A percentile compares a stretch with the other conserved stretches of the same genome.
Conservation (phyloP, 2,113 vertebrate species). For the Takifugu bimaculatus region DNA sequence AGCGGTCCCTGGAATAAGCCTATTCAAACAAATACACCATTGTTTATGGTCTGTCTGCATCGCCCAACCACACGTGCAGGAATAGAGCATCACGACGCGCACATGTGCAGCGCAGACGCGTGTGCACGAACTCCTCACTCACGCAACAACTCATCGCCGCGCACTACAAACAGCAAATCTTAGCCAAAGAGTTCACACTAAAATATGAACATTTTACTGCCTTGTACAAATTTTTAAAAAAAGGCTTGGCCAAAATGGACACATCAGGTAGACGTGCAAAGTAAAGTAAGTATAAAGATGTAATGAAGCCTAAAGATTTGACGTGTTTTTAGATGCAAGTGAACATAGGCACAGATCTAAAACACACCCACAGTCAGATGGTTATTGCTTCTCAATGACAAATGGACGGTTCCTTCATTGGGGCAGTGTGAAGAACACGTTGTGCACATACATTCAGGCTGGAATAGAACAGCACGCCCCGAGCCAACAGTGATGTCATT, state of each 20-base stretch:
- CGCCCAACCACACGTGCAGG: slow-evolving; percentile 20
- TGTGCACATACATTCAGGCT: slow-evolving; percentile 13
- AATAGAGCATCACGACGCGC: slow-evolving; percentile 1
- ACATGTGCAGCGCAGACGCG: slow-evolving; percentile 19
- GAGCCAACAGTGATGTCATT: slow-evolving; percentile 61
- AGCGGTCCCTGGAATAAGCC: not conserved
- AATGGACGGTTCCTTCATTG: slow-evolving; percentile 24
- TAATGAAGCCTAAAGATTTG: too few species aligned
- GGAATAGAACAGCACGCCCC: slow-evolving; percentile 27
- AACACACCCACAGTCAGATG: slow-evolving; percentile 1
- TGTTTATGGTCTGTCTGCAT: slow-evolving; percentile 30
- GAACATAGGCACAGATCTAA: not conserved
- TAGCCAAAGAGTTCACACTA: not conserved
- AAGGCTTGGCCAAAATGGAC: too few species aligned
- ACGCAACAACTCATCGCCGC: not conserved
- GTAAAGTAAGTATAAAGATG: too few species aligned
- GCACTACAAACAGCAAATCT: not conserved
- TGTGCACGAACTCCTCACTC: not conserved
- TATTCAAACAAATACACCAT: slow-evolving; percentile 35
- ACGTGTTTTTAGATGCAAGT: not conserved
- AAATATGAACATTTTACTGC: not conserved
- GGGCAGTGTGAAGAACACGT: not conserved
- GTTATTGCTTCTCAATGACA: slow-evolving; percentile 1
- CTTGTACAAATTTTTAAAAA: too few species aligned
- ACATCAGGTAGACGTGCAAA: too few species aligned